These are phyloP conservation scores for Drosophila arizonae DNA, from an alignment of 1,140 invertebrate genomes.

Conservation along the genomic window DNA sequence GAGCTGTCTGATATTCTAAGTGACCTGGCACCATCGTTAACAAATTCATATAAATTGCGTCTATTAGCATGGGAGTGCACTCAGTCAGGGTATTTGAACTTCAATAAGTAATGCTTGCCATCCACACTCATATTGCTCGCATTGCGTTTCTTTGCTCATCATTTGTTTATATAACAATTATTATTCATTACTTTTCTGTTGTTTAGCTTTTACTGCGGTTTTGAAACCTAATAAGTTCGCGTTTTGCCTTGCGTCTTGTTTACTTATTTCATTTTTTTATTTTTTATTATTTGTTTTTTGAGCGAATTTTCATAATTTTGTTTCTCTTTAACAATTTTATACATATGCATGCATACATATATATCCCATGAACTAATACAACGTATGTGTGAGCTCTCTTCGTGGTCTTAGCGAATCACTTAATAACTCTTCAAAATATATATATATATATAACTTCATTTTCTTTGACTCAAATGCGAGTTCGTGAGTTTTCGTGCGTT, in stretches of 20 bases:
- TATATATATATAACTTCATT: constrained; percentile 4
- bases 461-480: constrained; percentile 5
- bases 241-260: constrained; percentile 18
- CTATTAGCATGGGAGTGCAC: not conserved
- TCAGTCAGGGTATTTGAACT: constrained; percentile 32
- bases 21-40: not conserved
- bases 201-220: constrained; percentile 61
- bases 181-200: constrained; percentile 56
- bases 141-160: constrained; percentile 58
- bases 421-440: constrained; percentile 15
- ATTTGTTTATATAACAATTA: constrained; percentile 61
- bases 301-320: not conserved
- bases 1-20: not conserved
- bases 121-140: constrained; percentile 31
- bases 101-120: constrained; percentile 1
- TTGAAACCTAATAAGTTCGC: constrained; percentile 71
- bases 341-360: not conserved
- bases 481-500: constrained; percentile 5
- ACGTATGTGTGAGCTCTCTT: constrained; percentile 15
- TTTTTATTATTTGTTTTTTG: constrained; percentile 14
- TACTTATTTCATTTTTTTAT: constrained; percentile 5
- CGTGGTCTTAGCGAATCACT: constrained; percentile 4
- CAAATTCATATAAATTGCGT: not conserved
- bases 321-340: constrained; percentile 20
- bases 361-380: constrained; percentile 3